phyloP scores from a whole-genome alignment of 2,113 vertebrate genomes.

The Petroica traversi region DNA sequence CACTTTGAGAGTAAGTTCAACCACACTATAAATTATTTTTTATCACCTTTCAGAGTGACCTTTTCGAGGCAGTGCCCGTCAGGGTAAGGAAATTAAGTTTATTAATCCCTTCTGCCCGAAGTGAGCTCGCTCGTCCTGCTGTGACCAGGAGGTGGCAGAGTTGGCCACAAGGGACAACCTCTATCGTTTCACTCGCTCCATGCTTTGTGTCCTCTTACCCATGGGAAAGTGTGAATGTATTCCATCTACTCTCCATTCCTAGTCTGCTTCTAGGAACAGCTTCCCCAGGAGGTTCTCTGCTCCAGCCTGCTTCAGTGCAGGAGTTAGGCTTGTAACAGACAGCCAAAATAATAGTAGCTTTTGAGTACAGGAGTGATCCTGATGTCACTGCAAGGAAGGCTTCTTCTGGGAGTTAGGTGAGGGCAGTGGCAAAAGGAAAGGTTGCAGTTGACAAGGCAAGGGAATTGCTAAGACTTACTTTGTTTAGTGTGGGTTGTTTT shows the following conservation, averaged over 20 bases:
- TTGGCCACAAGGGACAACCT: not conserved
- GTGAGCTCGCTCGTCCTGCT: rapidly evolving
- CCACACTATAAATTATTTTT: not conserved
- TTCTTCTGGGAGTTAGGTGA: not conserved
- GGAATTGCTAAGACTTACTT: not conserved
- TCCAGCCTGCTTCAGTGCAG: not conserved
- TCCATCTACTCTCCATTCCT: too few species aligned
- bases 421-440: not conserved
- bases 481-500: not conserved
- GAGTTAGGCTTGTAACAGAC: not conserved
- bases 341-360: not conserved
- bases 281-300: not conserved
- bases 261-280: not conserved
- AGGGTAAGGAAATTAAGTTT: not conserved
- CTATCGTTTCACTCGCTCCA: rapidly evolving
- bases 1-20: conserved; percentile 95
- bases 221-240: not conserved
- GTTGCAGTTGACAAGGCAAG: not conserved
- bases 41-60: not conserved
- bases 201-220: not conserved
- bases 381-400: not conserved
- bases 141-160: conserved; percentile 29
- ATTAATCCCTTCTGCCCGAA: not conserved
- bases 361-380: not conserved
- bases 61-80: not conserved